phyloP scores from a whole-genome alignment of 2,113 vertebrate species.

The Marcusenius ussheri region DNA sequence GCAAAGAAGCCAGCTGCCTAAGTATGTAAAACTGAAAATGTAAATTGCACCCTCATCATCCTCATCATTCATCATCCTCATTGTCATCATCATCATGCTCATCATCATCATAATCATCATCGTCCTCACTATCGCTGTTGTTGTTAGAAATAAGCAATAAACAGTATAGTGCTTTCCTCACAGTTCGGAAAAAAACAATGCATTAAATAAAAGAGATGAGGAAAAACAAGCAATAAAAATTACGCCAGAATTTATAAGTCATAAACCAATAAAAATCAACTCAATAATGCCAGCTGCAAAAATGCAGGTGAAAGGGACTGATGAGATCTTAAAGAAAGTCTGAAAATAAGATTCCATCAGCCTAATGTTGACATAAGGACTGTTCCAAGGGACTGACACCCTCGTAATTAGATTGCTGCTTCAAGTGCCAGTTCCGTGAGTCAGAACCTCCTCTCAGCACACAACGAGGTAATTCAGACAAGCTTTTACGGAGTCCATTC shows the following conservation, averaged over 20 bases:
- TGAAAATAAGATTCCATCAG: neutral
- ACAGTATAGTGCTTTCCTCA: neutral
- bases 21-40: neutral
- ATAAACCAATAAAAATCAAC: neutral
- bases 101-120: neutral
- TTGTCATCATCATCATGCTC: neutral
- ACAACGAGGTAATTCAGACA: neutral
- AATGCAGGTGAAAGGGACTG: neutral
- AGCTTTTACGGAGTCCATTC: neutral
- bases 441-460: neutral
- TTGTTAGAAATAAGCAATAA: neutral
- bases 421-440: neutral
- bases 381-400: neutral
- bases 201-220: neutral
- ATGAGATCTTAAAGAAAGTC: neutral
- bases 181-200: neutral
- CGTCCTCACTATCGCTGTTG: neutral
- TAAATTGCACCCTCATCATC: neutral
- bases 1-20: neutral
- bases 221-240: neutral
- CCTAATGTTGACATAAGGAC: neutral
- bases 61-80: neutral
- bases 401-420: neutral
- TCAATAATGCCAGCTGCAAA: neutral
- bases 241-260: neutral